These are phyloP conservation scores for Steinernema feltiae DNA, from an alignment of 1,140 invertebrate genomes.

Conservation along the genomic window DNA sequence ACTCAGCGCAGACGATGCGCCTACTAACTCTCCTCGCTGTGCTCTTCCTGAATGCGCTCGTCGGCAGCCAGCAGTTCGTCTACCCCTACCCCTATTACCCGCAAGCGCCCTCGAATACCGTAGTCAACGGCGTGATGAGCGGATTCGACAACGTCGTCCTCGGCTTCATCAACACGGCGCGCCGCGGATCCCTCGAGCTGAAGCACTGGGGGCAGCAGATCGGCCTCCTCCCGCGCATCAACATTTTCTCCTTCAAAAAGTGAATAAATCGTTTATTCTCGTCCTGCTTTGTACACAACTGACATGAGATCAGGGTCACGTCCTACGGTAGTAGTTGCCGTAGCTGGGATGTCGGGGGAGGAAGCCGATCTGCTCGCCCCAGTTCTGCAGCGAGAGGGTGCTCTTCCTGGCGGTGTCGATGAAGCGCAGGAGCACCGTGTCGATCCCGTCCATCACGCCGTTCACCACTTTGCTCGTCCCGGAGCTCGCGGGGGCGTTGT, in stretches of 20 bases:
- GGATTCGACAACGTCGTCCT: not conserved
- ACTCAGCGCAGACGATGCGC: no score
- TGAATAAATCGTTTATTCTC: not conserved
- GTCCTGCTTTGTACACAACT: not conserved
- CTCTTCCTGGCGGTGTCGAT: not conserved
- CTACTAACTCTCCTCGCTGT: no score
- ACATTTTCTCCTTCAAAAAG: not conserved
- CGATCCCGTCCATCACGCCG: constrained; percentile 3
- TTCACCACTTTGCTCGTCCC: not conserved
- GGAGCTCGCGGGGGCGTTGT: not conserved
- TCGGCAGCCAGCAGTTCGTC: no score
- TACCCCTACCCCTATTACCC: not conserved
- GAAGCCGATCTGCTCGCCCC: constrained; percentile 13
- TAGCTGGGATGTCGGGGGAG: not conserved
- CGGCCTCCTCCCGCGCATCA: not conserved
- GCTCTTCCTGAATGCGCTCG: not conserved
- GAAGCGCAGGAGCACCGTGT: not conserved
- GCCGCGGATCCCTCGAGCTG: not conserved
- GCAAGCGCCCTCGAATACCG: not conserved
- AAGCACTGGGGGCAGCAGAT: constrained; percentile 2
- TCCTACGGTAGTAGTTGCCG: not conserved
- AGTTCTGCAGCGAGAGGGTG: not conserved
- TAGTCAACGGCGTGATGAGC: not conserved
- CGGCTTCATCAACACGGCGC: not conserved
- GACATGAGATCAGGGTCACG: not conserved